Evolutionary conservation across 2,797 vertebrate species (phyloP).

Genomic region (Neoniphon sammara): DNA sequence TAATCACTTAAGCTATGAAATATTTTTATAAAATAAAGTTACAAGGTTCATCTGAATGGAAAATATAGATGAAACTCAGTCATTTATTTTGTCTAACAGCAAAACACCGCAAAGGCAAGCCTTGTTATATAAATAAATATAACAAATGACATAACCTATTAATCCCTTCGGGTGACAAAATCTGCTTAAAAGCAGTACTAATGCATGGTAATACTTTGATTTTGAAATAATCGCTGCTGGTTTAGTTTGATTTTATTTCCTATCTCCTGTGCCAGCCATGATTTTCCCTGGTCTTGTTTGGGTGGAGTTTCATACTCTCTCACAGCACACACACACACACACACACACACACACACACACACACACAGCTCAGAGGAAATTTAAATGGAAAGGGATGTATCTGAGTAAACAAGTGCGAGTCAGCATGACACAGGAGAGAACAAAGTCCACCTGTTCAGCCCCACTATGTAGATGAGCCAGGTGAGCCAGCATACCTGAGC

Average conservation of each 20-base stretch:
- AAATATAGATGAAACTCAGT: neutral
- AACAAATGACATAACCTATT: neutral
- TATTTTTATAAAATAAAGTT: too few species aligned
- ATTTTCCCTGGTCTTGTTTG: neutral
- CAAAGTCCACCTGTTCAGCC: conserved; percentile 49
- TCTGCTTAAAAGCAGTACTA: neutral
- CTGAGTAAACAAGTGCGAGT: conserved; percentile 14
- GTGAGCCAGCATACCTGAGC: conserved; percentile 67
- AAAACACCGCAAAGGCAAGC: conserved; percentile 3
- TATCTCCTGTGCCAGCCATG: neutral
- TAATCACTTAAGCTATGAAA: too few species aligned
- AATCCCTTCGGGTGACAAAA: conserved; percentile 1
- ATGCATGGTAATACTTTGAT: conserved; percentile 1
- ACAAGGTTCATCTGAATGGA: neutral
- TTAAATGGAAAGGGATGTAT: neutral
- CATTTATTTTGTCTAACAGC: conserved; percentile 17
- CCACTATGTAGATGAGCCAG: conserved; percentile 23
- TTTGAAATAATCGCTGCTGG: neutral
- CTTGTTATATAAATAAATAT: conserved; percentile 30
- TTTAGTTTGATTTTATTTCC: conserved; percentile 9
- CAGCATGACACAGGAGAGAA: conserved; percentile 27
- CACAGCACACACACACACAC: neutral
- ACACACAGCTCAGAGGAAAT: conserved; percentile 9
- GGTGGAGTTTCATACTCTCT: neutral
- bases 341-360: conserved; percentile 4